Evolutionary conservation across 2,797 vertebrate species (phyloP).

Genomic region (Toxotes lorentzi): DNA sequence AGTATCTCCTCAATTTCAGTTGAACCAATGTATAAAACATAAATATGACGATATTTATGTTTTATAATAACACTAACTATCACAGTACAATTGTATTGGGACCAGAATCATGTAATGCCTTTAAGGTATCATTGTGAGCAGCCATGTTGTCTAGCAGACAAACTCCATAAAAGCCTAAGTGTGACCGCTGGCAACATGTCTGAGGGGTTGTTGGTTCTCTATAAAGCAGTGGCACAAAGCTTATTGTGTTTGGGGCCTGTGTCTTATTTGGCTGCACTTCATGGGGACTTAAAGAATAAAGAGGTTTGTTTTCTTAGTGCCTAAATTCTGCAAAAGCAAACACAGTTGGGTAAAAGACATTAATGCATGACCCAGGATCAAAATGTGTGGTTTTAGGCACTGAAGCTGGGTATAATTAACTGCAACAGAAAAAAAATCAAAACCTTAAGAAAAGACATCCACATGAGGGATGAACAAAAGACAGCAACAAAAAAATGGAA

Average conservation of each 20-base stretch:
- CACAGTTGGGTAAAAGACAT: constrained; percentile 33
- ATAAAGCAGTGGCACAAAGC: constrained; percentile 27
- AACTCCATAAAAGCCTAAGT: neutral
- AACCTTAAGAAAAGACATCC: constrained; percentile 11
- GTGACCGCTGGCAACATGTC: constrained; percentile 17
- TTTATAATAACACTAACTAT: neutral
- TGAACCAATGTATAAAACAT: too few species aligned
- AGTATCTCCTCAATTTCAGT: too few species aligned
- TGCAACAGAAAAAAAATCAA: constrained; percentile 26
- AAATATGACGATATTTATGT: neutral
- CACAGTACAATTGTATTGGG: neutral
- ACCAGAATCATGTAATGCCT: neutral
- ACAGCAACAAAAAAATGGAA: neutral
- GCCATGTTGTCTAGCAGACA: constrained; percentile 20
- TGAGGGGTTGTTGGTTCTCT: constrained; percentile 16
- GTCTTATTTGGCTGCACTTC: constrained; percentile 34
- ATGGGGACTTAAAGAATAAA: constrained; percentile 26
- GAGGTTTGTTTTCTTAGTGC: constrained; percentile 31
- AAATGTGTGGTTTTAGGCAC: constrained; percentile 20
- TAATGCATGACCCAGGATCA: constrained; percentile 17
- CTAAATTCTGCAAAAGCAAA: constrained; percentile 39
- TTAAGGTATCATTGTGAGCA: neutral
- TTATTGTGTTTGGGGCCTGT: constrained; percentile 45
- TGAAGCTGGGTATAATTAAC: constrained; percentile 4
- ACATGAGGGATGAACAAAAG: constrained; percentile 23